A percentile compares a stretch with the other conserved stretches of the same genome.
Evolutionary conservation across 53 echinoderm and acorn worm species (phyloP).

Genomic region (Echinometra lucunter): DNA sequence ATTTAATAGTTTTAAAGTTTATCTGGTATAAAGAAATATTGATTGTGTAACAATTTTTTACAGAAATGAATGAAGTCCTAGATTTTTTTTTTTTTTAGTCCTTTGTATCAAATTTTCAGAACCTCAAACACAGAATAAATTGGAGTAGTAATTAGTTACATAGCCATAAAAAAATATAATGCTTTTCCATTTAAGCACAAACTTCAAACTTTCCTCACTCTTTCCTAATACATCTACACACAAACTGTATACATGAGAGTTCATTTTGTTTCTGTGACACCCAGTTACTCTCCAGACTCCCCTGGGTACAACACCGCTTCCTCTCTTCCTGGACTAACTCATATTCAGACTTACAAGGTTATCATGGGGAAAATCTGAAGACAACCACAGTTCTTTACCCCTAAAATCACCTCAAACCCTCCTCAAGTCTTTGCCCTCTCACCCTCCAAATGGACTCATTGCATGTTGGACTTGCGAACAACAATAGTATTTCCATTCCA

Average conservation of each 20-base stretch:
- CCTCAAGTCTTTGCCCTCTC: neutral
- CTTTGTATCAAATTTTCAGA: neutral
- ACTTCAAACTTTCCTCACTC: neutral
- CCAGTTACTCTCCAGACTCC: conserved; percentile 42
- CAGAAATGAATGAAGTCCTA: neutral
- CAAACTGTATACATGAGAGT: conserved; percentile 2
- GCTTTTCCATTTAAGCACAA: neutral
- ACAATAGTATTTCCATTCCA: neutral
- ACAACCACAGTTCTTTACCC: neutral
- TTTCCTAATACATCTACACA: neutral
- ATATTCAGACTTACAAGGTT: neutral
- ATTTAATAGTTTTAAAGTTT: too few relatives aligned
- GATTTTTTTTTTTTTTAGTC: neutral
- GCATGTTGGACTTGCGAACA: neutral
- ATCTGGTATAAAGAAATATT: neutral
- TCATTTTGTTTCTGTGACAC: conserved; percentile 55
- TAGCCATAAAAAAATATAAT: too few relatives aligned
- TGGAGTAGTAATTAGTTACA: too few relatives aligned
- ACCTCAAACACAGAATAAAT: neutral
- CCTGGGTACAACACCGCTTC: neutral
- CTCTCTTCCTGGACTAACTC: conserved; percentile 45
- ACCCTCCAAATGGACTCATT: neutral
- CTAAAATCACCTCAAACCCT: neutral
- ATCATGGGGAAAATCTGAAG: neutral
- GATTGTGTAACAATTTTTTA: neutral